These are phyloP conservation scores for Paelopatides confundens DNA, from an alignment of 53 echinoderm and acorn worm species.

Conservation along the genomic window DNA sequence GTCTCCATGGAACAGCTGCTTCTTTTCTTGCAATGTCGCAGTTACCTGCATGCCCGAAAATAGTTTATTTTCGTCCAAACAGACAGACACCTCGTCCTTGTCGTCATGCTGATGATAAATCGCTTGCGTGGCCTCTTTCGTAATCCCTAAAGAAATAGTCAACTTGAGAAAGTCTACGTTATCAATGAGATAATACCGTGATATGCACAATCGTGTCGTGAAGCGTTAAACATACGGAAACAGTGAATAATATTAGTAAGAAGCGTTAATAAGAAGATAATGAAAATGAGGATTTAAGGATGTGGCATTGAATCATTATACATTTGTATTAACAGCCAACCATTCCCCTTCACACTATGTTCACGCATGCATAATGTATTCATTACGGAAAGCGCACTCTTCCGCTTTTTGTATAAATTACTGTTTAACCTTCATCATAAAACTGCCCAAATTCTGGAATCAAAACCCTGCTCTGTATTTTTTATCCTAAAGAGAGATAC, in stretches of 20 bases:
- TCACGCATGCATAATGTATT: slow-evolving; percentile 36
- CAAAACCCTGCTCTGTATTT: background rate
- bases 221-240: slow-evolving; percentile 41
- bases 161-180: background rate
- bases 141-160: background rate
- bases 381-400: slow-evolving; percentile 6
- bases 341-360: slow-evolving; percentile 13
- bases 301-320: background rate
- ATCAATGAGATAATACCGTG: background rate
- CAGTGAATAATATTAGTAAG: slow-evolving; percentile 4
- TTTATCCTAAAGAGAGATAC: too few species aligned
- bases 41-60: too few species aligned
- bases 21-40: too few species aligned
- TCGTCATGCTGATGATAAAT: background rate
- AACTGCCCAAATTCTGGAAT: background rate
- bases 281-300: background rate
- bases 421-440: background rate
- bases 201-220: slow-evolving; percentile 32
- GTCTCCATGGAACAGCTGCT: too few species aligned
- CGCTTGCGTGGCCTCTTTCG: slow-evolving; percentile 3
- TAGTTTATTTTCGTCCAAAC: too few species aligned
- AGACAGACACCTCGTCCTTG: background rate
- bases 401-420: slow-evolving; percentile 28
- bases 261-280: slow-evolving; percentile 40
- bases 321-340: background rate